These are phyloP conservation scores for Heliothis peltigera DNA, from an alignment of 2,888 invertebrate genomes.

Conservation along the genomic window DNA sequence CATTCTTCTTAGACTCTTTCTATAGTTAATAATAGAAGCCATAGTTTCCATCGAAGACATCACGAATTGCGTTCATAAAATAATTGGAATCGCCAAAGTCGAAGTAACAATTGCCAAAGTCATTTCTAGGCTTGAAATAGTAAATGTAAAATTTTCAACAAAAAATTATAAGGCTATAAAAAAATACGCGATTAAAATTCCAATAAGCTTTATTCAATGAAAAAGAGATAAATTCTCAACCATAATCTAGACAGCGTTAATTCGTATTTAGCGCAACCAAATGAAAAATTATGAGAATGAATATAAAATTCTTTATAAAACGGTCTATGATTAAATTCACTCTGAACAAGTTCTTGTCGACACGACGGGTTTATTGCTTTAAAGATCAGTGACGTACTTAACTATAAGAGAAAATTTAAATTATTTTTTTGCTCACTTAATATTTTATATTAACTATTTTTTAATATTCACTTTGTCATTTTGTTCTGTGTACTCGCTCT, in stretches of 20 bases:
- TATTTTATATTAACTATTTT: not conserved
- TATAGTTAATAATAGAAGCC: too few relatives aligned
- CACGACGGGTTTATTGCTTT: slow-evolving; percentile 26
- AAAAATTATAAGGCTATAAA: too few relatives aligned
- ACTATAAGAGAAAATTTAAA: slow-evolving; percentile 8
- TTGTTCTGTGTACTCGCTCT: not conserved
- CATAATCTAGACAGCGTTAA: slow-evolving; percentile 12
- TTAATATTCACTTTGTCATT: not conserved
- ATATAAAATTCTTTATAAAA: slow-evolving; percentile 24
- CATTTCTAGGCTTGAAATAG: not conserved
- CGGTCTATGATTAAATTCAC: slow-evolving; percentile 29
- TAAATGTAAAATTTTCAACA: not conserved
- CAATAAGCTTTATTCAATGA: not conserved
- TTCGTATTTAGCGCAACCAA: slow-evolving; percentile 27
- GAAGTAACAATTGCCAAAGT: not conserved
- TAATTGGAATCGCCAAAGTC: too few relatives aligned
- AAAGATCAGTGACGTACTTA: slow-evolving; percentile 9
- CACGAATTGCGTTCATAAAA: too few relatives aligned
- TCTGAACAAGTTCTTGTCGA: slow-evolving; percentile 15
- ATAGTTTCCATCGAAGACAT: too few relatives aligned
- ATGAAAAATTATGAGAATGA: slow-evolving; percentile 22
- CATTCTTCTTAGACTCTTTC: slow-evolving; percentile 25
- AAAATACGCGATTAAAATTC: too few relatives aligned
- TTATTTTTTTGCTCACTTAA: not conserved
- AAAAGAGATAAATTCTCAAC: slow-evolving; percentile 4